phyloP scores from a whole-genome alignment of 2,888 invertebrate species.

The Eremobia ochroleuca region DNA sequence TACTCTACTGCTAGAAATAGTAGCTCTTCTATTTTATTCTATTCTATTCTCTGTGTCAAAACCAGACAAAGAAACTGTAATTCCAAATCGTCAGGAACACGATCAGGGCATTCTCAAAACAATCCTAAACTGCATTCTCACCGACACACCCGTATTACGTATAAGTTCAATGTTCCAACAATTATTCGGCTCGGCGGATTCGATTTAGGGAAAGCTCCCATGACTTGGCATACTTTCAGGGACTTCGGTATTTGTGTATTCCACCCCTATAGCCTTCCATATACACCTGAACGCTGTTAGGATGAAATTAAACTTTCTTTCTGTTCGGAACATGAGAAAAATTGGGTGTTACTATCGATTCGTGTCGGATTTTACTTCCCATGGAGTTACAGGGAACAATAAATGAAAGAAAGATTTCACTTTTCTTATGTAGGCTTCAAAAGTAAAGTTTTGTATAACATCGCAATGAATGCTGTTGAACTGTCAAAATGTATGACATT shows the following conservation, averaged over 20 bases:
- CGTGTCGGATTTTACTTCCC: slow-evolving; percentile 19
- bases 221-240: slow-evolving; percentile 67
- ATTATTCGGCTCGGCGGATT: slow-evolving; percentile 70
- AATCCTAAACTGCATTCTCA: slow-evolving; percentile 47
- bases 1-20: neutral
- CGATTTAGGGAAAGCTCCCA: slow-evolving; percentile 68
- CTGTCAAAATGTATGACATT: too few species aligned
- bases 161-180: slow-evolving; percentile 53
- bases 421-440: neutral
- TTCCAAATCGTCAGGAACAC: neutral
- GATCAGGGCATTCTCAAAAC: neutral
- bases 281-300: slow-evolving; percentile 45
- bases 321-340: slow-evolving; percentile 22
- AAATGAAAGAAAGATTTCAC: neutral
- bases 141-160: slow-evolving; percentile 34
- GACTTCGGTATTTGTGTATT: slow-evolving; percentile 49
- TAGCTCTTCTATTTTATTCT: too few species aligned
- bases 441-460: too few species aligned
- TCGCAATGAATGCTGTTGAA: too few species aligned
- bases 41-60: too few species aligned
- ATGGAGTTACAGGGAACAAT: neutral
- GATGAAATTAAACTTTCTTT: slow-evolving; percentile 41
- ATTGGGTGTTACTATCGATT: slow-evolving; percentile 37
- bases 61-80: neutral
- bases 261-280: slow-evolving; percentile 26